Base-by-base conservation (phyloP, 2,113 vertebrate species). In the Dipodomys spectabilis region DNA sequence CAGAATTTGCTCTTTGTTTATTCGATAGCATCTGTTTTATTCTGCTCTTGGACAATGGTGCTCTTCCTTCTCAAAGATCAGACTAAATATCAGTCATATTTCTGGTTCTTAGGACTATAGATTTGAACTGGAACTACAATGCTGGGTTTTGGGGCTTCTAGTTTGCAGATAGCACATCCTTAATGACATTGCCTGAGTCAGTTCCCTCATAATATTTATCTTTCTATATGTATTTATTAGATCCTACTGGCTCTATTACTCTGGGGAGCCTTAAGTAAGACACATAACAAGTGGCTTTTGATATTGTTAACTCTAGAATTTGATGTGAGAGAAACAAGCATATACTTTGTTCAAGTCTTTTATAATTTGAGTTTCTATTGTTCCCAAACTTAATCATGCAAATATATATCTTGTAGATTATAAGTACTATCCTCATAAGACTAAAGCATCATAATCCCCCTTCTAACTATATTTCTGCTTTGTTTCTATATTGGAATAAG, bases 391-490 rank as follows among this genome's bases (percentile, higher is more conserved):
- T 82, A 67, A 28, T 49, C 60, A 28, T 30, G 23, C 11, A n/a
- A 53, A 81, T 19, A 80, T 1, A 45, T 18, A 35, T 71, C 7
- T 60, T 64, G 57, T 16, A 82, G 45, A 0, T 49, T 7, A 35
- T 35, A 30, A 82, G 32, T 30, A 32, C 7, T 30, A 19, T 9
- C 4, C 28, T 30, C 75, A 32, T 16, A 73, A 80, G 32, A 39
- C 1, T 74, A 20, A 0, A 1, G 62, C 0, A 2, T 88, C 15
- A 67, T n/a, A 20, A 27, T 44, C 15, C 13, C 1, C 1, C 32
- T 28, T n/a, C 6, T 8, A 4, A 7, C 74, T 13, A 6, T 23
- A 39, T 39, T 65, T 39, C 39, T 86, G 45, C 57, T 65, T 23
- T 5, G 32, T 45, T 79, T 93, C 0, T 39, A 57, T 27, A 57